These are phyloP conservation scores for Callimorpha dominula DNA, from an alignment of 2,888 invertebrate genomes.

Conservation along the genomic window DNA sequence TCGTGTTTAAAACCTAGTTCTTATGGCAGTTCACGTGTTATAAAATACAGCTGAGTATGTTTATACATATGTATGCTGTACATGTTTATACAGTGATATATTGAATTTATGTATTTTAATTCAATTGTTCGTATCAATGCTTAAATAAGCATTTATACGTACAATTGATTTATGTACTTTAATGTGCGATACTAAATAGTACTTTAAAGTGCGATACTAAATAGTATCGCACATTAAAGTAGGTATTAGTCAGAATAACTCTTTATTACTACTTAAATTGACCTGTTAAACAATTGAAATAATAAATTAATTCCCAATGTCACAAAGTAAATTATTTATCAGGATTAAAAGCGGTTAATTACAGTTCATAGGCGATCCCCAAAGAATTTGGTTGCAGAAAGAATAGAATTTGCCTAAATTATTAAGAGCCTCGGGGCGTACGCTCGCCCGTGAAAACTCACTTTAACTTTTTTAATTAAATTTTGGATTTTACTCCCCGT, in stretches of 20 bases:
- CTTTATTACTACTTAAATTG: constrained; percentile 6
- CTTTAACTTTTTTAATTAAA: constrained; percentile 87
- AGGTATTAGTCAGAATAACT: neutral
- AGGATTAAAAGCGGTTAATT: constrained; percentile 62
- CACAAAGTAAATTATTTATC: constrained; percentile 44
- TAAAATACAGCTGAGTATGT: neutral
- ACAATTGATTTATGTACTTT: too few species aligned
- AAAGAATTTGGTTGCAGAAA: constrained; percentile 70
- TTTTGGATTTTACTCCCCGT: constrained; percentile 79
- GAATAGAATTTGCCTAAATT: constrained; percentile 79
- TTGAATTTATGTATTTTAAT: too few species aligned
- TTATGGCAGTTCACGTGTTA: neutral
- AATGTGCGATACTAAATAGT: too few species aligned
- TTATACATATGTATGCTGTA: neutral
- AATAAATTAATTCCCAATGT: constrained; percentile 23
- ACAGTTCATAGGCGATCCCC: constrained; percentile 52
- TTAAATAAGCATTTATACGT: too few species aligned
- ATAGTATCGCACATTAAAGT: neutral
- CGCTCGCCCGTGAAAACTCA: constrained; percentile 83
- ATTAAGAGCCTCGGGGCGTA: constrained; percentile 74
- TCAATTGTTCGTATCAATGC: too few species aligned
- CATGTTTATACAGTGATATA: neutral
- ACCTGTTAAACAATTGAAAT: constrained; percentile 14
- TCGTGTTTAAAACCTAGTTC: neutral
- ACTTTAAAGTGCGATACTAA: too few species aligned